Evolutionary conservation across 1,140 invertebrate species (phyloP), one percentile per base, ranked within the genome.

Genomic region (Lerema accius): DNA sequence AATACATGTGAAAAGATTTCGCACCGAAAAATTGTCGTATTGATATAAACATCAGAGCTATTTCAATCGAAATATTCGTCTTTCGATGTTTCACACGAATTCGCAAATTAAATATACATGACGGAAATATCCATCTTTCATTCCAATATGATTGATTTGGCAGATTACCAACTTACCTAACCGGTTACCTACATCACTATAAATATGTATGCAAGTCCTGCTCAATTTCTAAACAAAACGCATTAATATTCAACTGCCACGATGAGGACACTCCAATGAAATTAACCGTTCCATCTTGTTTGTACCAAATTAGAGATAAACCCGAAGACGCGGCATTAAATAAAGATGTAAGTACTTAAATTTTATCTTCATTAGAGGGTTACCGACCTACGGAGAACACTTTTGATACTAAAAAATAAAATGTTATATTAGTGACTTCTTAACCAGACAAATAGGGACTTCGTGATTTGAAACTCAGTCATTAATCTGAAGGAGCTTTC

Each of bases 301-400:
- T 67, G 32, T 67, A 75, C 67, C 59, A 58, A 71, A 75, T 75
- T 65, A 62, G 49, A 69, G 72, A 78, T 75, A 70, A 70, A 64
- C 56, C 45, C 16, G 16, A 61, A 55, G 49, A 67, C 39, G 37
- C 63, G 37, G 51, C 65, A 69, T 75, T 67, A 74, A 68, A 42
- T 58, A 58, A 60, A 63, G 40, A 71, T 71, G 64, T 32, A 32
- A 1, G 1, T 32, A 32, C 28, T 32, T 9, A 7, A 7, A 56
- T 63, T 74, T 71, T 73, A 75, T 78, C 67, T 72, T 65, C 65
- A 73, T 69, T 69, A 63, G 56, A 43, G 51, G 61, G 51, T 55
- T 16, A 40, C 43, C 48, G 50, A 3, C 13, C 19, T 55, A 26
- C 58, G 45, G 37, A 61, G 59, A 62, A 53, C 51, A 68, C 50